Evolutionary conservation across 2,888 invertebrate species (phyloP).

Genomic region (Hololepta plana): DNA sequence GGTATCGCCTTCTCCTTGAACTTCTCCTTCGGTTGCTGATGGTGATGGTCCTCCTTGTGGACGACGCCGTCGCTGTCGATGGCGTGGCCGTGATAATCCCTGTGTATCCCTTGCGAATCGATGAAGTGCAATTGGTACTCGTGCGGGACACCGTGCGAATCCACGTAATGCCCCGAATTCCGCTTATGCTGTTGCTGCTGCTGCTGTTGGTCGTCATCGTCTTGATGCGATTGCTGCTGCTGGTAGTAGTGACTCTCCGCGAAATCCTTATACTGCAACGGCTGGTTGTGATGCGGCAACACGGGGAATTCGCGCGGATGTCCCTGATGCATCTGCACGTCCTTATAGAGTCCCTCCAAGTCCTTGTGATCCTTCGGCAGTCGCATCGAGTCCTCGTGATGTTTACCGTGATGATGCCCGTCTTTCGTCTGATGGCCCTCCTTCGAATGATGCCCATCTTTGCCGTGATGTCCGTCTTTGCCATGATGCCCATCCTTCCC

Average conservation of each 20-base stretch:
- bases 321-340: conserved; percentile 15
- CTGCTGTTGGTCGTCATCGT: conserved; percentile 22
- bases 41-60: conserved; percentile 6
- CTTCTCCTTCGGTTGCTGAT: conserved; percentile 9
- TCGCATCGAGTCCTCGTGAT: conserved; percentile 14
- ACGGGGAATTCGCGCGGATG: conserved; percentile 21
- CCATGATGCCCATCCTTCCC: conserved; percentile 9
- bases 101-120: conserved; percentile 24
- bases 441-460: conserved; percentile 16
- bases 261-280: conserved; percentile 12
- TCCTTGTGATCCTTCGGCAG: conserved; percentile 14
- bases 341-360: conserved; percentile 14
- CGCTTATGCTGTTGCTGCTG: conserved; percentile 12
- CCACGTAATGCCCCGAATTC: conserved; percentile 17
- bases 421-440: conserved; percentile 9
- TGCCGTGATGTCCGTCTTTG: conserved; percentile 12
- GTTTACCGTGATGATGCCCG: conserved; percentile 13
- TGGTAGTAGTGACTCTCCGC: conserved; percentile 14
- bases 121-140: conserved; percentile 24
- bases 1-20: conserved; percentile 17
- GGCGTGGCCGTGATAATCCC: conserved; percentile 24
- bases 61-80: conserved; percentile 13
- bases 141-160: conserved; percentile 24
- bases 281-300: conserved; percentile 16
- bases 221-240: conserved; percentile 15